A percentile compares a stretch with the other conserved stretches of the same genome.
phyloP scores from a whole-genome alignment of 2,797 vertebrate genomes.

The Cheirogaleus major region DNA sequence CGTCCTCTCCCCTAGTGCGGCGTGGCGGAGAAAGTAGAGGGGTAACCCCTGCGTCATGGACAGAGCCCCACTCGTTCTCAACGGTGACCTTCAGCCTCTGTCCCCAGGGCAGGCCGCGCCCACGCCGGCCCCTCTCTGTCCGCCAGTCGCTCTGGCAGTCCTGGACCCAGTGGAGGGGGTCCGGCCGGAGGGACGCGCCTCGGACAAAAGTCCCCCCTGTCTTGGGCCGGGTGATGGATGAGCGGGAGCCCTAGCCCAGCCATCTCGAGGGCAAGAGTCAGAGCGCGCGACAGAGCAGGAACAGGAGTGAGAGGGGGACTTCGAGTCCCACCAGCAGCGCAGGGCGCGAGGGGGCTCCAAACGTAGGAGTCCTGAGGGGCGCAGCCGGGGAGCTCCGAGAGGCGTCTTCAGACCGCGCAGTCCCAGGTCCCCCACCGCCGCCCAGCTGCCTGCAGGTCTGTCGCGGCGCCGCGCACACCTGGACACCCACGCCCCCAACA shows the following conservation, averaged over 20 bases:
- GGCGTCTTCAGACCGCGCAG: background rate
- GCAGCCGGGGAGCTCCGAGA: background rate
- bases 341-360: background rate
- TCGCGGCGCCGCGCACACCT: background rate
- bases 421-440: too few species aligned
- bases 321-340: background rate
- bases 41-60: too few species aligned
- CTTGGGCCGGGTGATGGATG: background rate
- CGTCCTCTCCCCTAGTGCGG: background rate
- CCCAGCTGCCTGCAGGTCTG: background rate
- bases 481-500: background rate
- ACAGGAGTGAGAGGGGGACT: background rate
- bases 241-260: background rate
- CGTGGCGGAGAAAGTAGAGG: background rate
- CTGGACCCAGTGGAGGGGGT: background rate
- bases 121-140: background rate
- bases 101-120: background rate
- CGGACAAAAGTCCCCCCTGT: background rate
- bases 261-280: background rate
- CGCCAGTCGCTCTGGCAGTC: background rate
- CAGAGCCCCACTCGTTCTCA: background rate
- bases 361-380: background rate
- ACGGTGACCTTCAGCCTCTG: background rate
- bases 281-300: background rate
- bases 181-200: background rate